A percentile compares a stretch with the other conserved stretches of the same genome.
Evolutionary conservation across 2,888 invertebrate species (phyloP).

Genomic region (Lysandra bellargus): DNA sequence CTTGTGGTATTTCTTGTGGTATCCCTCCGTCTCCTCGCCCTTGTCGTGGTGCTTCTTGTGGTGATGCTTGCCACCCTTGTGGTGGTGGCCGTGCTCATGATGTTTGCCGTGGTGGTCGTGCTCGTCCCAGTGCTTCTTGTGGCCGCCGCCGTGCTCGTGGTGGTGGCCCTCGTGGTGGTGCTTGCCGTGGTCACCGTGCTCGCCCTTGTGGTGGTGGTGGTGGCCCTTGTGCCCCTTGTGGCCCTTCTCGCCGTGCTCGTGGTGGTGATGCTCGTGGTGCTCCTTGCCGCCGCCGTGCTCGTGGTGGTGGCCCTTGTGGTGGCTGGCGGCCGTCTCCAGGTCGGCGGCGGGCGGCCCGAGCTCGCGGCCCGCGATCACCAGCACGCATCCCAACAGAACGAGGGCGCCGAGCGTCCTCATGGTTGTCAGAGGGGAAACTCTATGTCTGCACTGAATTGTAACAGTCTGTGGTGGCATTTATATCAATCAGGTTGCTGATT

Average conservation of each 20-base stretch:
- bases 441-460: slow-evolving; percentile 64
- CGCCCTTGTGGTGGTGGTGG: slow-evolving; percentile 89
- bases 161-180: slow-evolving; percentile 89
- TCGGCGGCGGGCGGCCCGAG: slow-evolving; percentile 63
- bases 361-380: slow-evolving; percentile 62
- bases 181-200: slow-evolving; percentile 87
- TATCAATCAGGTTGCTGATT: slow-evolving; percentile 66
- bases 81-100: slow-evolving; percentile 88
- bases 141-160: slow-evolving; percentile 88
- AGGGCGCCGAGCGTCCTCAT: slow-evolving; percentile 76
- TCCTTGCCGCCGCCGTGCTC: slow-evolving; percentile 85
- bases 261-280: slow-evolving; percentile 84
- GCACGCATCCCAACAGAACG: slow-evolving; percentile 61
- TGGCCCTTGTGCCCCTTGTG: slow-evolving; percentile 89
- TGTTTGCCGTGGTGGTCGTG: slow-evolving; percentile 87
- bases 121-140: slow-evolving; percentile 89
- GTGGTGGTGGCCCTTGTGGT: slow-evolving; percentile 76
- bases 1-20: slow-evolving; percentile 92
- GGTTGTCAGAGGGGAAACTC: slow-evolving; percentile 45
- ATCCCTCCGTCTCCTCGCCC: slow-evolving; percentile 90
- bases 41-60: slow-evolving; percentile 92
- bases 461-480: slow-evolving; percentile 66
- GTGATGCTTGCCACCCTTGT: slow-evolving; percentile 88
- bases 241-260: slow-evolving; percentile 85
- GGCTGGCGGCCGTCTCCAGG: slow-evolving; percentile 74